These are phyloP conservation scores for Dusona sp. DNA, from an alignment of 2,888 invertebrate species.

Conservation along the genomic window DNA sequence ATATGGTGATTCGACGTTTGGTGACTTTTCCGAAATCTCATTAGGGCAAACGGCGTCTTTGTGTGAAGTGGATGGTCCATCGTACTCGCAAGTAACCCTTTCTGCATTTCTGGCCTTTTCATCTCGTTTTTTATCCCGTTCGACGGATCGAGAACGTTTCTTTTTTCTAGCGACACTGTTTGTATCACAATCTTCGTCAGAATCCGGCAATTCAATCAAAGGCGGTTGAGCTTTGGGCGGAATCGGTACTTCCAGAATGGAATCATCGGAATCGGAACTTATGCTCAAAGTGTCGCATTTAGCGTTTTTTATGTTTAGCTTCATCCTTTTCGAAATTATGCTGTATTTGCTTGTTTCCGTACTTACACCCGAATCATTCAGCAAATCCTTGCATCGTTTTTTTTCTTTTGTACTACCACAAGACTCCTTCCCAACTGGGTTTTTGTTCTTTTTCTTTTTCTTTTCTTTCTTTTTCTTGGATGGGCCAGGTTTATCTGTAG, in stretches of 20 bases:
- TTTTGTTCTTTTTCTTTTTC: conserved; percentile 8
- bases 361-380: conserved; percentile 7
- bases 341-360: conserved; percentile 66
- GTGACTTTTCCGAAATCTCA: neutral
- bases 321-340: conserved; percentile 43
- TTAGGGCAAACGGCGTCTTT: neutral
- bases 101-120: neutral
- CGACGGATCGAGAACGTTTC: neutral
- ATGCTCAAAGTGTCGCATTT: conserved; percentile 38
- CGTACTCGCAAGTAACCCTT: neutral
- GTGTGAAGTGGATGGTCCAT: neutral
- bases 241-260: conserved; percentile 82
- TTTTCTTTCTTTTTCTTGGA: neutral
- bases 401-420: neutral
- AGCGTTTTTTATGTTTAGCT: conserved; percentile 34
- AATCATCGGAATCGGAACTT: conserved; percentile 78
- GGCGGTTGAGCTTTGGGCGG: conserved; percentile 81
- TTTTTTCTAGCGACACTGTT: conserved; percentile 11
- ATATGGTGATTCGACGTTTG: neutral
- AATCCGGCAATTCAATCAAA: conserved; percentile 79
- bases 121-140: neutral
- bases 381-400: conserved; percentile 1
- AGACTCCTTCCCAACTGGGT: neutral
- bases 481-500: neutral
- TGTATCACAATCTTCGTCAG: conserved; percentile 71